Conservation (phyloP, 2,113 vertebrate genomes). For the Neogale vison region DNA sequence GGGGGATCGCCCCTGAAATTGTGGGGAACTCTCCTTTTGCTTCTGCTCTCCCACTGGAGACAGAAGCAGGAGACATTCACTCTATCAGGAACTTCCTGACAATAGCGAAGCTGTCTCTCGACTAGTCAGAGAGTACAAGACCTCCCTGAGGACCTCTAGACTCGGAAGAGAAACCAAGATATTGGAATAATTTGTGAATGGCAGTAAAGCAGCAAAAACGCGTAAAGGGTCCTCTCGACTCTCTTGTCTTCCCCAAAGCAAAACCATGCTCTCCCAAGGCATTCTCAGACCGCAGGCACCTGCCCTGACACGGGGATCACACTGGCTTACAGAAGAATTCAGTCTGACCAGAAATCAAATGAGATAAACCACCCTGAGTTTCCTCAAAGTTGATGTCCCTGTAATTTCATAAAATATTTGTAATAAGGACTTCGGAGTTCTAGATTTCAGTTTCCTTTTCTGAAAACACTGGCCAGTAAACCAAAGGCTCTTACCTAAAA, state of each 20-base stretch:
- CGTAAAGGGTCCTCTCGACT: background rate
- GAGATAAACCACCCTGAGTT: background rate
- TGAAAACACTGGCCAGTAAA: background rate
- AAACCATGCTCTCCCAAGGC: background rate
- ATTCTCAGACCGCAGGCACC: background rate
- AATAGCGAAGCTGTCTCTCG: background rate
- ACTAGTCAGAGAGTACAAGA: background rate
- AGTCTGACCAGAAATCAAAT: background rate
- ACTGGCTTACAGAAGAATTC: background rate
- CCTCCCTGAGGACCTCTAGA: background rate
- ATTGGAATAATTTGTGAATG: background rate
- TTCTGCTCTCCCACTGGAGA: slow-evolving; percentile 1
- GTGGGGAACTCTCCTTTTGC: background rate
- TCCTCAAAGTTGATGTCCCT: background rate
- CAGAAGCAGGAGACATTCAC: background rate
- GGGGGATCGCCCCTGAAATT: background rate
- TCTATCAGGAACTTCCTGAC: background rate
- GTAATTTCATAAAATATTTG: background rate
- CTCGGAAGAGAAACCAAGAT: background rate
- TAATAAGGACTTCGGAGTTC: background rate
- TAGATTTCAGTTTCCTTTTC: background rate
- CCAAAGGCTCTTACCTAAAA: background rate
- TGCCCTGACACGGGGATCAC: background rate
- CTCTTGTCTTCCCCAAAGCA: background rate
- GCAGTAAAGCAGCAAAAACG: background rate